Conservation (phyloP, 2,888 invertebrate species). For the Eupithecia dodoneata region DNA sequence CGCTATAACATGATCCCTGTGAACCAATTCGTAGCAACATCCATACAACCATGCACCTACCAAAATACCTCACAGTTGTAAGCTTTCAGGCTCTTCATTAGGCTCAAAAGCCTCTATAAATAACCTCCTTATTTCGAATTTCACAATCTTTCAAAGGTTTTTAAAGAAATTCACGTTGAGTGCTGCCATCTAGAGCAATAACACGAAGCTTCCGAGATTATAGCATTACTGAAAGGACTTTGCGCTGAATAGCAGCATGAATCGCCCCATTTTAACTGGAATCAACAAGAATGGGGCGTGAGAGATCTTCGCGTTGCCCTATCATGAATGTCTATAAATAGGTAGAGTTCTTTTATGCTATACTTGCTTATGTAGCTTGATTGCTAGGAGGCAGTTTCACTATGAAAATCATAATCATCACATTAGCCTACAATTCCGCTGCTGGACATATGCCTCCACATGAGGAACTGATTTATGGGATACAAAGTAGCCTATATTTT, state of each 20-base stretch:
- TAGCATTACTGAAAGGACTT: conserved; percentile 15
- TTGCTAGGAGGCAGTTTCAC: too few relatives aligned
- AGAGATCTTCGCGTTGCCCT: not conserved
- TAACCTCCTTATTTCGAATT: not conserved
- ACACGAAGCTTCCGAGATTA: conserved; percentile 15
- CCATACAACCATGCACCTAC: not conserved
- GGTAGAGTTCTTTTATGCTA: not conserved
- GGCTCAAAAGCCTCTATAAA: not conserved
- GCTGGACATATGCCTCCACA: too few relatives aligned
- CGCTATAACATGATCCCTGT: not conserved
- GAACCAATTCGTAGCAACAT: not conserved
- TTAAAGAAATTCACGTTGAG: conserved; percentile 4
- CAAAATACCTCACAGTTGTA: not conserved
- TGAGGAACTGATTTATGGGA: too few relatives aligned
- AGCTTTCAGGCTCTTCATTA: not conserved
- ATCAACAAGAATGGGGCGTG: conserved; percentile 11
- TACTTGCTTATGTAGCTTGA: not conserved
- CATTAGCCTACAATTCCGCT: too few relatives aligned
- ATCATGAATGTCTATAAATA: not conserved
- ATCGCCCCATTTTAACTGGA: conserved; percentile 24
- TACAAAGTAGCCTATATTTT: too few relatives aligned
- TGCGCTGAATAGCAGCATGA: conserved; percentile 17
- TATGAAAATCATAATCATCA: too few relatives aligned
- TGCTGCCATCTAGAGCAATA: conserved; percentile 20
- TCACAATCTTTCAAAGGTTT: conserved; percentile 9